Base-by-base conservation (phyloP, 2,113 vertebrate species). In the Mobula birostris region DNA sequence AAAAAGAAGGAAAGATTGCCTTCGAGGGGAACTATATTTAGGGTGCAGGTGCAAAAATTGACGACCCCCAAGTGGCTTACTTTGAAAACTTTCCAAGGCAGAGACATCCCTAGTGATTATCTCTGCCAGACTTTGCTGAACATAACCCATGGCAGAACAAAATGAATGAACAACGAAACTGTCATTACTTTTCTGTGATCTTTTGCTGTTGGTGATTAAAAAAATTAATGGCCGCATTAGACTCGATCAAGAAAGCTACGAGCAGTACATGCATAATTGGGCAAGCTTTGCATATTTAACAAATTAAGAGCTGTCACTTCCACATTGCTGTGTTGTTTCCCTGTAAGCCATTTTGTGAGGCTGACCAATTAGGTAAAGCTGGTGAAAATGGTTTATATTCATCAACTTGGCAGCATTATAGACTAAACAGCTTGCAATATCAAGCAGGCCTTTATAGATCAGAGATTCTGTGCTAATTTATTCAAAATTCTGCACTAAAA, bases 301-400 rank as follows among this genome's bases (percentile, higher is more conserved):
- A 68, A 32, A 66, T 90, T 90, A 56, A 14, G 70, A 29, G 11
- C 48, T 9, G 70, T 29, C 68, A 93, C 91, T 93, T 93, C 27
- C 27, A 74, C 91, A 74, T 7, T 24, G 70, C 32, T 76, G 3
- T 36, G 66, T 14, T 68, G 29, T 93, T 56, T 93, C 68, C 68
- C 63, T 93, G 68, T 66, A 74, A 93, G 40, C 91, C 91, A 93
- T 93, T 93, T 93, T 93, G 40, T 56, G 11, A 48, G 91, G 56
- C 32, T 74, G 91, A 76, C 40, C 91, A 74, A 29, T 93, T 74
- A 93, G 74, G 72, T 93, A 74, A 93, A 29, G 70, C 91, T 74
- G 91, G 40, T 74, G 70, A 93, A 93, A 93, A 93, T 74, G 70
- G 91, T 93, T 93, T 29, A 74, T 74, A 93, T 93, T 74, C 91